Evolutionary conservation across 2,888 invertebrate species (phyloP).

Genomic region (Aphodius sticticus): DNA sequence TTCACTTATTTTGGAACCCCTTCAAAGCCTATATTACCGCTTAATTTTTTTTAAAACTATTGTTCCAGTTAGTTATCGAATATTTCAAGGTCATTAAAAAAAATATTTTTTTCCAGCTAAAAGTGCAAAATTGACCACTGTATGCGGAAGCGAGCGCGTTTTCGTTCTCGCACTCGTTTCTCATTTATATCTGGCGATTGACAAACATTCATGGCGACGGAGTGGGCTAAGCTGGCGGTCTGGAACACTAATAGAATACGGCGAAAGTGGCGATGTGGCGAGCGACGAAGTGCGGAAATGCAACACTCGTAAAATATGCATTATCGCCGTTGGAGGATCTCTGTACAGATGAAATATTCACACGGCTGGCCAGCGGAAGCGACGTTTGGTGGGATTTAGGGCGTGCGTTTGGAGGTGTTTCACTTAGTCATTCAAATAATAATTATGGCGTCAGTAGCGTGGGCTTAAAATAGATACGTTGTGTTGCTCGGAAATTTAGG

Average conservation of each 20-base stretch:
- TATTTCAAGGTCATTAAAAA: no score
- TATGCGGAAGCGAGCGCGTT: neutral
- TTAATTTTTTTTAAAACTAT: no score
- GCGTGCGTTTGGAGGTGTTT: constrained; percentile 13
- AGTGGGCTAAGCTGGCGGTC: constrained; percentile 42
- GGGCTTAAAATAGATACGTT: neutral
- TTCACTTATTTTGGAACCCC: no score
- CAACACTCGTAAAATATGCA: constrained; percentile 60
- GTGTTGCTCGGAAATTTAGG: neutral
- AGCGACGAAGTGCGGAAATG: constrained; percentile 48
- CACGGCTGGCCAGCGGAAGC: constrained; percentile 49
- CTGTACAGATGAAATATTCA: constrained; percentile 58
- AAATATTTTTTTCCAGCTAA: no score
- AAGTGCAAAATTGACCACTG: neutral
- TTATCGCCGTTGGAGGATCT: constrained; percentile 61
- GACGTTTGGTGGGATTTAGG: constrained; percentile 33
- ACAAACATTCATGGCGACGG: constrained; percentile 49
- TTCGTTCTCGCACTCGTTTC: constrained; percentile 40
- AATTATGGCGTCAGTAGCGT: neutral
- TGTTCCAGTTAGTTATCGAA: no score
- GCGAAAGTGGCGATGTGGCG: constrained; percentile 47
- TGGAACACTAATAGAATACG: constrained; percentile 25
- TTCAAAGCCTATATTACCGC: no score
- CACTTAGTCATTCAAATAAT: neutral
- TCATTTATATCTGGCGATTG: constrained; percentile 49